Conservation (phyloP, 1,140 invertebrate species). For the Pteromalus puparum region DNA sequence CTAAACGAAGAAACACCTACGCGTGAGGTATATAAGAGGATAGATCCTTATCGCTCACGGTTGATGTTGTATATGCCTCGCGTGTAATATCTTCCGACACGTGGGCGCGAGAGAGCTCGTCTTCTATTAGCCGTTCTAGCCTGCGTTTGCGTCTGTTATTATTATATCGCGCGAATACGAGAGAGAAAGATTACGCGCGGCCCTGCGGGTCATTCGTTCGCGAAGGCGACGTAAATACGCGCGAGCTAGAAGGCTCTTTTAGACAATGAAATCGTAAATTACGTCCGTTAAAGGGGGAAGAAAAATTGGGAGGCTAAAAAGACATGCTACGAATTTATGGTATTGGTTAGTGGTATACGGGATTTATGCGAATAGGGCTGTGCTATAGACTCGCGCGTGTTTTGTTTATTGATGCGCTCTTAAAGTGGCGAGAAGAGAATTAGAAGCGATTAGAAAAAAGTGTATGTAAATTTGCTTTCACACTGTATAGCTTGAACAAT, state of each 20-base stretch:
- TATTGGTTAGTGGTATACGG: not conserved
- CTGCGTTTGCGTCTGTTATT: not conserved
- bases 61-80: conserved; percentile 7
- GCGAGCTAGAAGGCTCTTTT: not conserved
- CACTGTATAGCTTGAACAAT: no score
- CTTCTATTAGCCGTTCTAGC: conserved; percentile 25
- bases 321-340: not conserved
- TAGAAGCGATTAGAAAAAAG: no score
- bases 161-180: not conserved
- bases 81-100: conserved; percentile 30
- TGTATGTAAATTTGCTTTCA: no score
- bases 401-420: not conserved
- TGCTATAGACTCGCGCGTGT: no score
- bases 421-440: no score
- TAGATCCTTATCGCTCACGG: conserved; percentile 23
- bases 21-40: not conserved
- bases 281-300: not conserved
- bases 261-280: conserved; percentile 36
- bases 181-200: not conserved
- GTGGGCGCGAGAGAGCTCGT: conserved; percentile 19
- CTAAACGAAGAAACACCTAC: conserved; percentile 42
- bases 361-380: not conserved
- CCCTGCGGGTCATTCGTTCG: conserved; percentile 24
- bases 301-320: not conserved
- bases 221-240: not conserved